phyloP scores from a whole-genome alignment of 2,888 invertebrate genomes.

The Limnephilus lunatus region DNA sequence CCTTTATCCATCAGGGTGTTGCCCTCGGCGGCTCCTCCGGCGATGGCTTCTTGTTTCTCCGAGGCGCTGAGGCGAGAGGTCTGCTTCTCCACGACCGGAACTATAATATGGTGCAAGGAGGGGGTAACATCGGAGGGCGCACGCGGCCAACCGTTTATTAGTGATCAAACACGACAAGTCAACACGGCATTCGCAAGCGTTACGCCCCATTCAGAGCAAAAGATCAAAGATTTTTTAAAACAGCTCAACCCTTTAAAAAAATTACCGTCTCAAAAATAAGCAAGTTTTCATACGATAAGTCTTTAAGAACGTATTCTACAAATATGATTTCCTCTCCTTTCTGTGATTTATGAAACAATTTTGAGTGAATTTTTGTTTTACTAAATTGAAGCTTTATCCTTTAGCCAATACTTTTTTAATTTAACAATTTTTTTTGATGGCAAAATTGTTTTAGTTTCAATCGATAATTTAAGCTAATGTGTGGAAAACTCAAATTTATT shows the following conservation, averaged over 20 bases:
- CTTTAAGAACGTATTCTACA: background rate
- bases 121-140: slow-evolving; percentile 25
- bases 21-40: slow-evolving; percentile 57
- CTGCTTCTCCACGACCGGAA: slow-evolving; percentile 54
- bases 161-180: slow-evolving; percentile 12
- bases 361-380: background rate
- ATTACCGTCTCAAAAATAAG: background rate
- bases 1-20: slow-evolving; percentile 52
- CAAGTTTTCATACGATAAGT: background rate
- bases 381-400: background rate
- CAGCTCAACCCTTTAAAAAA: background rate
- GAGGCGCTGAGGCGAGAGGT: slow-evolving; percentile 57
- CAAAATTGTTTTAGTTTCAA: background rate
- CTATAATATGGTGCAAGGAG: slow-evolving; percentile 57
- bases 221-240: background rate
- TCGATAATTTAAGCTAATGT: background rate
- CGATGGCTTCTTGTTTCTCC: slow-evolving; percentile 61
- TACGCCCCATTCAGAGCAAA: slow-evolving; percentile 11
- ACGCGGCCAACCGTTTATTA: background rate
- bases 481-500: background rate
- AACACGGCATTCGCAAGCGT: slow-evolving; percentile 50
- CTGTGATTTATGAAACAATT: background rate
- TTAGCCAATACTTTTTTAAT: no score
- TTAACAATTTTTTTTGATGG: no score
- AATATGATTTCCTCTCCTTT: background rate